Conservation (phyloP, 2,113 vertebrate genomes). For the Saccopteryx leptura region DNA sequence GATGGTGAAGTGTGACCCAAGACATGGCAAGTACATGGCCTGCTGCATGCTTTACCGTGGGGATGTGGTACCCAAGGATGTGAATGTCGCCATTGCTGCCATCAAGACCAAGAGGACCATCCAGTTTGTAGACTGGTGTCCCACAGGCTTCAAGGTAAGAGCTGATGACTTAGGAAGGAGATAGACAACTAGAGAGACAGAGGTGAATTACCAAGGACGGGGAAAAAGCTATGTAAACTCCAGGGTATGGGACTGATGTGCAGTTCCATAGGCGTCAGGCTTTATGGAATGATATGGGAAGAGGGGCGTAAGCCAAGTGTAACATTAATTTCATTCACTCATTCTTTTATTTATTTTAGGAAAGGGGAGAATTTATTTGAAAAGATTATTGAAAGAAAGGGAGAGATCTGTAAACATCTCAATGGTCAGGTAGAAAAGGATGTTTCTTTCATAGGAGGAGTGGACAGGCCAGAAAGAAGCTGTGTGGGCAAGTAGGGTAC, state of each 20-base stretch:
- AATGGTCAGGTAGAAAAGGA: not conserved
- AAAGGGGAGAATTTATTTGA: not conserved
- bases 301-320: not conserved
- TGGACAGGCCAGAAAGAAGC: not conserved
- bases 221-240: not conserved
- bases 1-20: slow-evolving; percentile 92
- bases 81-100: slow-evolving; percentile 89
- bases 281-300: not conserved
- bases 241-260: not conserved
- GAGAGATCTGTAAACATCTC: not conserved
- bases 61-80: slow-evolving; percentile 90
- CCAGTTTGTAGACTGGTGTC: slow-evolving; percentile 92
- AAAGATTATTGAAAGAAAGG: not conserved
- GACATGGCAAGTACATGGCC: slow-evolving; percentile 92
- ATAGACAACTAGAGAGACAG: not conserved
- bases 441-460: not conserved
- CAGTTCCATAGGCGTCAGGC: not conserved
- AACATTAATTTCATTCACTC: not conserved
- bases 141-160: slow-evolving; percentile 91
- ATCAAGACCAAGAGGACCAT: slow-evolving; percentile 90
- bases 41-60: slow-evolving; percentile 92
- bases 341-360: not conserved
- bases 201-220: not conserved
- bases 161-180: not conserved
- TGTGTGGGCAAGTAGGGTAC: not conserved